Evolutionary conservation across 2,797 vertebrate genomes (phyloP).

Genomic region (Lithobates sylvaticus): DNA sequence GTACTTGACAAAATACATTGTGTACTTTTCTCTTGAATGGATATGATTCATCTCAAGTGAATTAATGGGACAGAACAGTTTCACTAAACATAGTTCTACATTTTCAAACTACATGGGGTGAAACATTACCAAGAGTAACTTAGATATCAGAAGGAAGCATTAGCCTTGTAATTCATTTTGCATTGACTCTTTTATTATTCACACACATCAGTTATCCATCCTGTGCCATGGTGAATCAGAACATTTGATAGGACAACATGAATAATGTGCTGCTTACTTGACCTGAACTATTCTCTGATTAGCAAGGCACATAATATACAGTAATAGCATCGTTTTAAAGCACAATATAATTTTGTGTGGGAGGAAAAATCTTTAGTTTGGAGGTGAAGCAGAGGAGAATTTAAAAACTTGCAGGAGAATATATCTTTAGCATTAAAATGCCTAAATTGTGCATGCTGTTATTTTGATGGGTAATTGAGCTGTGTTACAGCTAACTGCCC

Average conservation of each 20-base stretch:
- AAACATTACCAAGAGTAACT: background rate
- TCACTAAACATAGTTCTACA: background rate
- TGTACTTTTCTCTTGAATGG: conserved; percentile 23
- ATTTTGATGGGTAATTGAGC: background rate
- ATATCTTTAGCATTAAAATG: background rate
- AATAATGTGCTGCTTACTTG: conserved; percentile 17
- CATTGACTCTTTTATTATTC: conserved; percentile 11
- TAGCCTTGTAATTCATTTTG: conserved; percentile 8
- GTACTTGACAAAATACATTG: conserved; percentile 25
- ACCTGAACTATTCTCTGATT: conserved; percentile 1
- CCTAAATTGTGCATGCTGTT: background rate
- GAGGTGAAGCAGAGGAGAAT: background rate
- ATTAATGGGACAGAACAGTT: conserved; percentile 10
- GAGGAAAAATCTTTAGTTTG: background rate
- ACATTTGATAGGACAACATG: background rate
- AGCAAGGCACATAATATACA: conserved; percentile 3
- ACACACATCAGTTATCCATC: background rate
- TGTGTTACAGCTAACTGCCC: background rate
- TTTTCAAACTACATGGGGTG: background rate
- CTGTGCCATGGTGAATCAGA: background rate
- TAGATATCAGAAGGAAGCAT: conserved; percentile 7
- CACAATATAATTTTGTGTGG: conserved; percentile 2
- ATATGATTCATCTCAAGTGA: conserved; percentile 28
- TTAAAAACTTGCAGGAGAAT: background rate
- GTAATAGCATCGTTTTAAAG: background rate